phyloP scores from a whole-genome alignment of 2,888 invertebrate species.

The Mylabris sibirica region DNA sequence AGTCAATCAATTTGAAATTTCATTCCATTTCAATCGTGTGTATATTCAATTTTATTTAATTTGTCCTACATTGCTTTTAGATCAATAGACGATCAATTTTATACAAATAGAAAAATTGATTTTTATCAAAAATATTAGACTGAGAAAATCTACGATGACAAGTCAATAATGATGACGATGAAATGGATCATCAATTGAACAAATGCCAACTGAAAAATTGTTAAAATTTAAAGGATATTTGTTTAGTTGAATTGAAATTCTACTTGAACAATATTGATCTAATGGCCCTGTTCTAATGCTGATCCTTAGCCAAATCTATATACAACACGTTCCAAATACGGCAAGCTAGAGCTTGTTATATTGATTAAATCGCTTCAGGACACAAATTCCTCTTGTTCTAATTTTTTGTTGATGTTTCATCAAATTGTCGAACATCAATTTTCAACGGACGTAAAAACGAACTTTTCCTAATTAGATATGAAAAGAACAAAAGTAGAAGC shows the following conservation, averaged over 20 bases:
- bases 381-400: background rate
- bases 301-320: background rate
- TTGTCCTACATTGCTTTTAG: background rate
- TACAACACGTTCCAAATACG: background rate
- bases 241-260: background rate
- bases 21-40: background rate
- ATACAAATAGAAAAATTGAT: background rate
- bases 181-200: background rate
- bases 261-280: background rate
- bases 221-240: background rate
- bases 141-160: background rate
- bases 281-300: background rate
- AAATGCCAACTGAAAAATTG: background rate
- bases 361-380: background rate
- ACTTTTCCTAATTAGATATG: background rate
- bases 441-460: too few relatives aligned
- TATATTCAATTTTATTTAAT: background rate
- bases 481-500: background rate
- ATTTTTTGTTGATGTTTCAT: background rate
- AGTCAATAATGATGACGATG: background rate
- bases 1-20: conserved; percentile 2
- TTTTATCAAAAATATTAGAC: background rate
- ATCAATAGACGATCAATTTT: background rate
- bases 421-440: background rate
- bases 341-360: background rate